Evolutionary conservation across 1,140 invertebrate genomes (phyloP), one percentile per base, ranked within the genome.

Genomic region (Nephila pilipes): DNA sequence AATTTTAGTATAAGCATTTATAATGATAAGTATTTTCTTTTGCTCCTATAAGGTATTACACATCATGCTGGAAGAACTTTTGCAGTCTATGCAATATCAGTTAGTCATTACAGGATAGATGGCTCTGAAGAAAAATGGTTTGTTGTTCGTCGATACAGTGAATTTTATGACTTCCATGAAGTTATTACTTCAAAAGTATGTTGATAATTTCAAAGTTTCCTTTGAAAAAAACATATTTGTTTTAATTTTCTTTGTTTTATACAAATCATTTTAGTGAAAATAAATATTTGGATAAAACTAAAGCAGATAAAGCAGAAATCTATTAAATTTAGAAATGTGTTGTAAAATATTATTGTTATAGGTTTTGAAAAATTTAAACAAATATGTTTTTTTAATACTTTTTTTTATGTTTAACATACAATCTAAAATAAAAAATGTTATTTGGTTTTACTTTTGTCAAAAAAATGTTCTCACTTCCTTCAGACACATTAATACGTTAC

Each of bases 1-100:
- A 46, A 46, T 46, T 46, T 46, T 46, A 46, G 6, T 46, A 10
- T 46, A 46, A 46, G 46, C 46, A 46, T 75, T 75, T n/a, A n/a
- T n/a, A 55, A 83, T 22, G 10, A 5, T 55, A 83, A 20, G 8
- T 65, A 25, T 16, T 6, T 32, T 18, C 14, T 20, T 18, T 75
- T 20, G 2, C 32, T 32, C 54, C 16, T 29, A 55, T 36, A 83
- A 97, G 97, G 97, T 69, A 95, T 98, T 63, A 97, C 97, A 6
- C 97, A 97, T 95, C 97, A 98, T 94, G 97, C 97, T 8, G 97
- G 97, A 94, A 96, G 96, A 90, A 97, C 97, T 1, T 99, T 98
- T 95, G 98, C 98, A 0, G 97, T 99, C 89, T 99, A 99, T 95
- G 98, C 98, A 1, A 97, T 99, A 29, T 97, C 97, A 54, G 98